Evolutionary conservation across 2,888 invertebrate genomes (phyloP), one percentile per base, ranked within the genome.

Genomic region (Aleiodes testaceus): DNA sequence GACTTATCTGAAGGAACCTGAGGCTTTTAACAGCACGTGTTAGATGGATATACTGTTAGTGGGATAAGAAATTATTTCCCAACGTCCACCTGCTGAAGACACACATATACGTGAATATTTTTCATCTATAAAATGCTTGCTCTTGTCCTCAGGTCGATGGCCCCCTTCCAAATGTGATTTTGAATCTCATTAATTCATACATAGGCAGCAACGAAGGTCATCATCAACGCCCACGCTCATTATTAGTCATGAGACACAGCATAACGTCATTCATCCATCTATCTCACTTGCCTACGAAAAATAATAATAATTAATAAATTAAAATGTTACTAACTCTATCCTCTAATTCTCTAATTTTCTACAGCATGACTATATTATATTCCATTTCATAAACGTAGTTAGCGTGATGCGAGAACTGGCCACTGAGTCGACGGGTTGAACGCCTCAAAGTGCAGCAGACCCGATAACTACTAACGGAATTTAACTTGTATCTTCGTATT

Each of bases 401-500:
- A 1, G 18, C 42, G 59, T 59, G 59, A 53, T 59, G 42, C 59
- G 16, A 30, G 72, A 78, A 81, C 79, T 82, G 81, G 79, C 61
- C 74, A 76, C 75, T 74, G 72, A 80, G 78, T 82, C 80, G 79
- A 80, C 80, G 82, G 81, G 85, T 84, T 85, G 84, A 85, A 85
- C 82, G 84, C 84, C 84, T 84, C 75, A 70, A 78, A 82, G 84
- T 81, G 83, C 84, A 84, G 71, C 81, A 82, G 85, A 85, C 82
- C 83, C 79, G 81, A 81, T 83, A 84, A 84, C 81, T 78, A 78
- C 79, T 83, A 85, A 84, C 84, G 82, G 83, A 83, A 79, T 79
- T 78, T 68, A 61, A 45, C 66, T 67, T 64, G 61, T 59, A 53
- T 53, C 72, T 73, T 61, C 18, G 16, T 47, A 47, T 50, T 7